phyloP scores from a whole-genome alignment of 2,113 vertebrate genomes.

The Gallinago media region DNA sequence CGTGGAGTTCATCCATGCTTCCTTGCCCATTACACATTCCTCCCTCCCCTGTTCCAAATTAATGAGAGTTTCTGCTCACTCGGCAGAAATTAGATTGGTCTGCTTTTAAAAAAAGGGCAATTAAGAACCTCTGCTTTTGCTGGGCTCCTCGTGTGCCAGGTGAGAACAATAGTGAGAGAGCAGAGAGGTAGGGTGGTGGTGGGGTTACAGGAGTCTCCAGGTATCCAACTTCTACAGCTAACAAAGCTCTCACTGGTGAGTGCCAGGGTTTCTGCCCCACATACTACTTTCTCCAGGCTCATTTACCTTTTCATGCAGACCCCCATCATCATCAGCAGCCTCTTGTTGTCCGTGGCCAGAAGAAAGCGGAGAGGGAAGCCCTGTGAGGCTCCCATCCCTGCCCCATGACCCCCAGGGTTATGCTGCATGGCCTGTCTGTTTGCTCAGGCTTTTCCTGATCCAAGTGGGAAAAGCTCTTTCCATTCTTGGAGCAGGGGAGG shows the following conservation, averaged over 20 bases:
- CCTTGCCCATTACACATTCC: neutral
- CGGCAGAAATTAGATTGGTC: conserved; percentile 18
- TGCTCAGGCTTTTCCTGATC: neutral
- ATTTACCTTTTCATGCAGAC: neutral
- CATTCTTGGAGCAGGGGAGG: neutral
- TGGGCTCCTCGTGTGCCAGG: neutral
- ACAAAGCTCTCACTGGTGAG: neutral
- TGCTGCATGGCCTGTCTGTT: neutral
- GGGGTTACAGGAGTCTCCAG: neutral
- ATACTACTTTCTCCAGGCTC: neutral
- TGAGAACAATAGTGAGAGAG: neutral
- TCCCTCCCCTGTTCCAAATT: neutral
- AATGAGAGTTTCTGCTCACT: conserved; percentile 9
- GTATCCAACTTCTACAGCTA: neutral
- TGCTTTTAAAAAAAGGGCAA: neutral
- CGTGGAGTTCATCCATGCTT: neutral
- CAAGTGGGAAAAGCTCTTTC: neutral
- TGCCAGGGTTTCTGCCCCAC: neutral
- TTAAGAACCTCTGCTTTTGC: neutral
- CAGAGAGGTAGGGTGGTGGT: neutral
- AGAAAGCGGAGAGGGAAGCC: neutral
- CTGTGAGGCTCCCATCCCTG: neutral
- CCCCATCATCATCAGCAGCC: neutral
- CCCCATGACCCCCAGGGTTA: neutral
- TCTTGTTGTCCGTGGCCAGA: neutral